Evolutionary conservation across 1,140 invertebrate genomes (phyloP), one percentile per base, ranked within the genome.

Genomic region (Antheraea pernyi): DNA sequence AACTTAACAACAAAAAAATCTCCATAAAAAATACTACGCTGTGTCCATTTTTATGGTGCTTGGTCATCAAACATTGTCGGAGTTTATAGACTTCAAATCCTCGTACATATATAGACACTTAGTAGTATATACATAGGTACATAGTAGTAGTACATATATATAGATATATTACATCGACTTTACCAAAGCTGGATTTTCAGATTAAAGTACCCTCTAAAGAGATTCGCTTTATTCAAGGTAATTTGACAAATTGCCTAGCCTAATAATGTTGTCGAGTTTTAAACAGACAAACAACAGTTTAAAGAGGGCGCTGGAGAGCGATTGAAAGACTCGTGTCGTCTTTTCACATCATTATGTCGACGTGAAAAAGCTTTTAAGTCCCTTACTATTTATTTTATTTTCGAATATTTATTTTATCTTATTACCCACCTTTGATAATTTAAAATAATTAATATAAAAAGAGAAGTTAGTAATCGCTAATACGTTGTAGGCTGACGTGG

Each of bases 321-420:
- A 53, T 46, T 48, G 19, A 19, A 65, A 65, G 63, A 48, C 46
- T 63, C 61, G 13, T 63, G 30, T 30, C 30, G 61, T 37, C 19
- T 60, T 65, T 65, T 65, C 63, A 65, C 61, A 63, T 63, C 30
- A 37, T 63, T 63, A 63, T 37, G 13, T 36, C 37, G 37, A 63
- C 61, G 16, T n/a, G 61, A 63, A 37, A 30, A 63, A 37, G 22
- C 30, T 63, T 63, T 63, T n/a, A 30, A 7, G 13, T n/a, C 37
- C 13, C 16, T 10, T 63, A 36, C 30, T 63, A 37, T 36, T 37
- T 13, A 9, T 63, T 63, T 36, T 22, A 53, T 53, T 53, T 6
- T 2, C 5, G 16, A 16, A 9, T 16, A 53, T 53, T 53, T 1
- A 53, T 42, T 42, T 42, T 42, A 11, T 42, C 7, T 11, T 30